Base-by-base conservation (phyloP, 2,113 vertebrate genomes). In the Coracopsis vasa region DNA sequence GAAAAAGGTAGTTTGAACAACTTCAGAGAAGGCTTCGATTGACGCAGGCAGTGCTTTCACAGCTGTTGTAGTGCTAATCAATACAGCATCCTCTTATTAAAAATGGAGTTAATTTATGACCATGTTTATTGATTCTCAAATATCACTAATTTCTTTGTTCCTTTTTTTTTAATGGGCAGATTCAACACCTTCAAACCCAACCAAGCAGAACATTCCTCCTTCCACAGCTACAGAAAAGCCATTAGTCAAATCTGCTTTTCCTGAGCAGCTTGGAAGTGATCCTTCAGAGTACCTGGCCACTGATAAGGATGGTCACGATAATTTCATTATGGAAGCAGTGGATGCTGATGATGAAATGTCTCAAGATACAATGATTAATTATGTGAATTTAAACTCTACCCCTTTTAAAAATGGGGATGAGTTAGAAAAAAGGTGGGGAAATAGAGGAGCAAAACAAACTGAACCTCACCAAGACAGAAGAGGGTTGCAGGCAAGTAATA, bases 291-390 rank as follows among this genome's bases (percentile, higher is more conserved):
- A 2, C 3, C 47, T 41, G 47, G 39, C 65, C 50, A 64, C n/a
- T 11, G 37, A 29, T 3, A n/a, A 37, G 33, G 29, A 47, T 21
- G 29, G n/a, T 23, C n/a, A 89, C 56, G 81, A 94, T 31, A 6
- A 37, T 8, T 93, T 96, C 67, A 28, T 94, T 3, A 15, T 97
- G 58, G 95, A 97, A 42, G 33, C 69, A 3, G 2, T 94, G 9
- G 97, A 98, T 37, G 86, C 84, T 15, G 97, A 96, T n/a, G 90
- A 77, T 50, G 96, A 97, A 39, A 61, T 78, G 61, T 94, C 91
- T 85, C 79, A 20, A 13, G 78, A 33, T 3, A 21, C 45, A 18
- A 1, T 16, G 70, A 50, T 33, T 21, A 11, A 17, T 53, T 21
- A 16, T 51, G 6, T n/a, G 17, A 45, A 16, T 19, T 5, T 19